Evolutionary conservation across 2,888 invertebrate species (phyloP).

Genomic region (Erebia palarica): DNA sequence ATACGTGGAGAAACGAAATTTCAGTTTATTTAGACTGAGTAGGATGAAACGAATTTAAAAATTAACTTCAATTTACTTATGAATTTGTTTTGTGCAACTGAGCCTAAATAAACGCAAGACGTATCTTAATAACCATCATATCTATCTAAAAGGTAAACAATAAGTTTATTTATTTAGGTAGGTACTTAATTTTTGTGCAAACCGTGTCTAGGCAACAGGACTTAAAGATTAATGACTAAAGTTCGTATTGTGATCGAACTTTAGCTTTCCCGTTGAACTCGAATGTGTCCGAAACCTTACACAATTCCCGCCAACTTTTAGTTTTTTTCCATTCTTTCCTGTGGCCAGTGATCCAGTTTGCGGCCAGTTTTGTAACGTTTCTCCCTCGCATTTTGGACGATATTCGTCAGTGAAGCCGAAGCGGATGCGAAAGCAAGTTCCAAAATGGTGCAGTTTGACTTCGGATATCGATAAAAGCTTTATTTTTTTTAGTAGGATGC

Average conservation of each 20-base stretch:
- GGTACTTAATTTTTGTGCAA: not conserved
- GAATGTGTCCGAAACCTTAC: conserved; percentile 44
- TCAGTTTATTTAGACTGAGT: too few relatives aligned
- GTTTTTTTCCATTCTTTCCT: conserved; percentile 45
- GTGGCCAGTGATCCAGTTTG: conserved; percentile 49
- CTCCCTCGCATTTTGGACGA: conserved; percentile 24
- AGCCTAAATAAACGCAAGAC: too few relatives aligned
- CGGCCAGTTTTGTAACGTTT: conserved; percentile 50
- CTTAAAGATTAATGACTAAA: not conserved
- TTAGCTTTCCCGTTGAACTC: conserved; percentile 41
- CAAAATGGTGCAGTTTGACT: too few relatives aligned
- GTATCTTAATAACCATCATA: too few relatives aligned
- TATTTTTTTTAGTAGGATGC: too few relatives aligned
- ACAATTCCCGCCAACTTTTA: conserved; percentile 45
- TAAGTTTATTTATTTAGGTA: too few relatives aligned
- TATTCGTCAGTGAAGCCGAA: conserved; percentile 21
- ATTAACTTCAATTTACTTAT: too few relatives aligned
- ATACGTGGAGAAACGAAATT: too few relatives aligned
- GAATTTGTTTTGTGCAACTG: too few relatives aligned
- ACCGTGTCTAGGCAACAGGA: not conserved
- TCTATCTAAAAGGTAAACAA: too few relatives aligned
- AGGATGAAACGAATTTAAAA: too few relatives aligned
- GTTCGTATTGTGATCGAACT: not conserved
- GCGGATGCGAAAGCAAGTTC: conserved; percentile 11
- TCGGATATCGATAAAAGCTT: too few relatives aligned